phyloP scores from a whole-genome alignment of 2,113 vertebrate genomes.

The Xiphorhynchus elegans region DNA sequence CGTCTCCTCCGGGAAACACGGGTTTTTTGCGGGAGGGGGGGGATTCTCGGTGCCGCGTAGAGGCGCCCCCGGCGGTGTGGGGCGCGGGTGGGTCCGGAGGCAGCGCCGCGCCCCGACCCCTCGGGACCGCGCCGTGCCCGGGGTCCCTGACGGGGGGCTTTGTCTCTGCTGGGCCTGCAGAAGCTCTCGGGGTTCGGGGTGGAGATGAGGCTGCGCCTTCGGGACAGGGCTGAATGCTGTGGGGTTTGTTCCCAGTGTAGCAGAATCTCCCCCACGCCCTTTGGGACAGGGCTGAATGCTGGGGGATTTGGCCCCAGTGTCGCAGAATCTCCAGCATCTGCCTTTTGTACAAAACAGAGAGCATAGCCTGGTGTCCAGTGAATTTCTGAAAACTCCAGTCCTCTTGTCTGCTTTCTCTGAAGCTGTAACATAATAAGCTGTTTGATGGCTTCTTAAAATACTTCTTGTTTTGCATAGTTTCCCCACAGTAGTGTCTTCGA shows the following conservation, averaged over 20 bases:
- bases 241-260: too few relatives aligned
- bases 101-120: not conserved
- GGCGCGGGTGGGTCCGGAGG: too few relatives aligned
- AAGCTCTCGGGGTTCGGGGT: too few relatives aligned
- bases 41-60: too few relatives aligned
- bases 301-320: not conserved
- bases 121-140: not conserved
- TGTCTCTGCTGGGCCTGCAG: too few relatives aligned
- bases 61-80: not conserved
- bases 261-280: too few relatives aligned
- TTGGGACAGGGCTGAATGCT: too few relatives aligned
- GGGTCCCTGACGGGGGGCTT: too few relatives aligned
- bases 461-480: not conserved
- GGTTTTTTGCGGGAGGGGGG: too few relatives aligned
- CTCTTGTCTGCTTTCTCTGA: not conserved
- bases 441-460: not conserved
- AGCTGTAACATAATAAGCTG: not conserved
- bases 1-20: not conserved
- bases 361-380: fast-evolving
- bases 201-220: too few relatives aligned
- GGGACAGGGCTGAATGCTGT: too few relatives aligned
- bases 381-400: not conserved
- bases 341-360: not conserved
- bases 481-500: fast-evolving
- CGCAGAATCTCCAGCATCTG: not conserved